Base-by-base conservation (phyloP, 2,797 vertebrate species). In the Pitangus sulphuratus region DNA sequence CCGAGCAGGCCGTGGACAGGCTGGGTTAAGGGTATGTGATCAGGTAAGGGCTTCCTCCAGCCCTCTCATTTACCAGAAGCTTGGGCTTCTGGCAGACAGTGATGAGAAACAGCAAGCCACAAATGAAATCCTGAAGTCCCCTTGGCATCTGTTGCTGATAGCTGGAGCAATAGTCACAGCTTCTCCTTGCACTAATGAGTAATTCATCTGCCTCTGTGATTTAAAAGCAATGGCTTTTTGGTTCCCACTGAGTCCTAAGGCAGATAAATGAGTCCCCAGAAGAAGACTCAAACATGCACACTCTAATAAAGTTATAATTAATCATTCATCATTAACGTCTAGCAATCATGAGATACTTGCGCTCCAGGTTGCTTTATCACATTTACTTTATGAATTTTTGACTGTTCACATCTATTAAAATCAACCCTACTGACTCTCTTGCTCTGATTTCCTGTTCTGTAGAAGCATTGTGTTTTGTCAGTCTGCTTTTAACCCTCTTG, bases 251-350 rank as follows among this genome's bases (percentile, higher is more conserved):
- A 51, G 72, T 68, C 40, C 44, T 74, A 14, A 71, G 17, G 37
- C 31, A 86, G 76, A 69, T 56, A 89, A 89, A 81, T 24, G 58
- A 89, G 47, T 39, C 44, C 54, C 12, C 81, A 79, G 62, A 82
- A 92, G 83, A 95, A 17, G 25, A 37, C 64, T 89, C 14, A 68
- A 75, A 48, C 8, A 12, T 75, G 11, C 61, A 28, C 68, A 47
- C 45, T 70, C 82, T 88, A 91, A 83, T 84, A 87, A 94, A 93
- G 81, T 26, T 78, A 22, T 15, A 79, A 86, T 76, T 68, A 79
- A 44, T 79, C 18, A 51, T 64, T 90, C 16, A 37, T 89, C 61
- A 66, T 31, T 70, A 35, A 33, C 68, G 11, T 61, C 69, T 45
- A 70, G 57, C 35, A 85, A 5, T 90, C n/a, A 39, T 61, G 65